Evolutionary conservation across 2,797 vertebrate species (phyloP).

Genomic region (Xyrichtys novacula): DNA sequence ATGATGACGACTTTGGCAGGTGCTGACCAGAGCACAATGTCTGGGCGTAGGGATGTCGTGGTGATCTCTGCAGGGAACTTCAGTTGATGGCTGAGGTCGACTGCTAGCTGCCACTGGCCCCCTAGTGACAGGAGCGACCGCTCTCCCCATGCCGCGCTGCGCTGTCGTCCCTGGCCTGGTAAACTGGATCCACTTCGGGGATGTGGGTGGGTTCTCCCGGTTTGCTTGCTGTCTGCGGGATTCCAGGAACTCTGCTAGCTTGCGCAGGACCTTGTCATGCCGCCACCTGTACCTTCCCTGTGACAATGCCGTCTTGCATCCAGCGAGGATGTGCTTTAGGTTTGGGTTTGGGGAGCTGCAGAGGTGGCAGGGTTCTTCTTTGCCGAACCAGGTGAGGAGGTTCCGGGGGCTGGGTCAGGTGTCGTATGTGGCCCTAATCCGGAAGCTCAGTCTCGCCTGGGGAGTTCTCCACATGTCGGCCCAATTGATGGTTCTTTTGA

Average conservation of each 20-base stretch:
- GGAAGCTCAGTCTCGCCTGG: background rate
- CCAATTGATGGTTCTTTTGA: background rate
- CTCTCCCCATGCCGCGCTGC: no score
- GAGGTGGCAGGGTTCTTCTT: background rate
- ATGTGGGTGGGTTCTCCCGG: background rate
- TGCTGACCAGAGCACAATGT: background rate
- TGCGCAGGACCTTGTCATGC: background rate
- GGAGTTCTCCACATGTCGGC: background rate
- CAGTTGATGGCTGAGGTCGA: background rate
- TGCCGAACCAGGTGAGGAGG: background rate
- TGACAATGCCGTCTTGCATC: background rate
- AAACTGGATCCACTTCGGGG: background rate
- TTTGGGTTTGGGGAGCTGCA: background rate
- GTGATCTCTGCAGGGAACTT: background rate
- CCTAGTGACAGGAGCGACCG: background rate
- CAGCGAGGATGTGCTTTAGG: background rate
- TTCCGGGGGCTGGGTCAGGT: background rate
- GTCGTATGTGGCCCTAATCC: background rate
- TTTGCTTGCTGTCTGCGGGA: background rate
- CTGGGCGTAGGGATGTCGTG: background rate
- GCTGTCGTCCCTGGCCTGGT: no score
- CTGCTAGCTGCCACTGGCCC: background rate
- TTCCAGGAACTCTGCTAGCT: background rate
- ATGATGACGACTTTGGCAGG: background rate
- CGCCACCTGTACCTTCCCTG: background rate